phyloP scores from a whole-genome alignment of 2,888 invertebrate genomes.

The Amiota minor region DNA sequence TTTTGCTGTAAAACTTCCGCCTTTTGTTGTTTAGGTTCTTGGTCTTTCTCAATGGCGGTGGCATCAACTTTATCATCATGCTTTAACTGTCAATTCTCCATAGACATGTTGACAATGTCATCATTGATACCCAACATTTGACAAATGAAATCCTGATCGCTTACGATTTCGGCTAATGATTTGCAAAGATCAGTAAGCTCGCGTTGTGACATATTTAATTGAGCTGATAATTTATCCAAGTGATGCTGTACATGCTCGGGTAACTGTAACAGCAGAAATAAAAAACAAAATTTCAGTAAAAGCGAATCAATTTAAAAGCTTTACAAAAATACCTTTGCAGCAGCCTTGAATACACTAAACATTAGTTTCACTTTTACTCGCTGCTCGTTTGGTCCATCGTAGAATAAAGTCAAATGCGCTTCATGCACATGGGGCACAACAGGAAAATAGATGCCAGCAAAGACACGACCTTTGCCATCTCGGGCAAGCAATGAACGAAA shows the following conservation, averaged over 20 bases:
- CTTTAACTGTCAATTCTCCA: constrained; percentile 78
- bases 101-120: constrained; percentile 84
- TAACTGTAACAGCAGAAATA: constrained; percentile 74
- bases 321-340: constrained; percentile 75
- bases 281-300: not conserved
- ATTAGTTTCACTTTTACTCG: constrained; percentile 84
- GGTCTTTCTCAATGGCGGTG: constrained; percentile 32
- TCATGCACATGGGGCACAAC: constrained; percentile 79
- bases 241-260: constrained; percentile 78
- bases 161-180: constrained; percentile 80
- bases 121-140: constrained; percentile 87
- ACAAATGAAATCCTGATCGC: constrained; percentile 82
- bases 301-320: constrained; percentile 36
- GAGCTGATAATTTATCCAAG: constrained; percentile 81
- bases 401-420: constrained; percentile 84
- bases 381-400: constrained; percentile 78
- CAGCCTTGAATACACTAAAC: constrained; percentile 80
- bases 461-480: constrained; percentile 86
- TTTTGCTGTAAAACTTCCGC: not conserved
- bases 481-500: constrained; percentile 84
- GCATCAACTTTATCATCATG: constrained; percentile 60
- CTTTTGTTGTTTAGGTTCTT: not conserved
- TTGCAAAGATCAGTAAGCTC: constrained; percentile 79
- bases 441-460: constrained; percentile 90
- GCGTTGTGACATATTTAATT: constrained; percentile 81